Percentiles rank a stretch among this genome's conserved stretches.
phyloP scores from a whole-genome alignment of 2,797 vertebrate genomes.

The Spinus olivaceus region DNA sequence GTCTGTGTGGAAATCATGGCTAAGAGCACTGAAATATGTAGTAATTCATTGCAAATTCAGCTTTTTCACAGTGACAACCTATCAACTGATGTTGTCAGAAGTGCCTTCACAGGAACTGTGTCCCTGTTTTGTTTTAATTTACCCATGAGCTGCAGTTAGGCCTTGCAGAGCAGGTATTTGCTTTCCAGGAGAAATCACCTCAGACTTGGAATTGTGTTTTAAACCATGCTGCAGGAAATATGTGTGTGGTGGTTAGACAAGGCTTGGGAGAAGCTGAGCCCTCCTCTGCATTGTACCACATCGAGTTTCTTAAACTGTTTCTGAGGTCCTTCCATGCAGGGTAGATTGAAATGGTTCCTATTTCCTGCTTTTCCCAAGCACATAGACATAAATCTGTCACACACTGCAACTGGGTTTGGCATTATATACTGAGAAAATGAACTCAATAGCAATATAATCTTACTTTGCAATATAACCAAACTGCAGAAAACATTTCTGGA shows the following conservation, averaged over 20 bases:
- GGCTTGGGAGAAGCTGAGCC: neutral
- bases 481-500: constrained; percentile 69
- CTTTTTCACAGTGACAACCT: constrained; percentile 38
- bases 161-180: neutral
- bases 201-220: neutral
- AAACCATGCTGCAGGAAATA: constrained; percentile 17
- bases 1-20: neutral
- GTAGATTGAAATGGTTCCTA: constrained; percentile 66
- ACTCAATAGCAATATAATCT: constrained; percentile 76
- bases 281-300: neutral
- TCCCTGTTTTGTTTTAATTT: constrained; percentile 46
- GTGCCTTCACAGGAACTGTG: neutral
- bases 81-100: constrained; percentile 1
- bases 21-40: neutral
- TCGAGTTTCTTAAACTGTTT: constrained; percentile 47
- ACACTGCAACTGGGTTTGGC: constrained; percentile 67
- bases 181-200: constrained; percentile 35
- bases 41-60: constrained; percentile 53
- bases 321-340: constrained; percentile 35
- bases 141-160: constrained; percentile 14
- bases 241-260: neutral
- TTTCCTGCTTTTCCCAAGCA: constrained; percentile 70
- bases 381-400: constrained; percentile 75
- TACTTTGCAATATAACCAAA: constrained; percentile 77
- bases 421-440: constrained; percentile 76